Base-by-base conservation (phyloP, 2,888 invertebrate species). In the Deladenus siricidicola region DNA sequence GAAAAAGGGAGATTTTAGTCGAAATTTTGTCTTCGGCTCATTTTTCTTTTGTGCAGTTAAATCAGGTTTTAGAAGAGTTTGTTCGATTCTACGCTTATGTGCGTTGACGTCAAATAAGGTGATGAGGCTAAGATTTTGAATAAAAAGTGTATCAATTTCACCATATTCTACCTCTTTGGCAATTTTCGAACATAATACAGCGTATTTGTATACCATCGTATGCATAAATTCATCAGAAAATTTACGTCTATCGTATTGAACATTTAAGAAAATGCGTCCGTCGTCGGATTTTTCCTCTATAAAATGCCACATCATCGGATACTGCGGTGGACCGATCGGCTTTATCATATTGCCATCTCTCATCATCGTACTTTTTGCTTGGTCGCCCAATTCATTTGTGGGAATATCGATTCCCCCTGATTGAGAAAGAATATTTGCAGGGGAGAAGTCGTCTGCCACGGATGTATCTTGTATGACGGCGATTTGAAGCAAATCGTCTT, bases 301-400 rank as follows among this genome's bases (percentile, higher is more conserved):
- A 24, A 53, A 53, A 24, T 53, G 34, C 53, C 53, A 53, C 34
- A 53, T 30, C 21, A 53, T 28, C n/a, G 34, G 53, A 10, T 53
- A 14, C 34, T 53, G 53, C 4, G 10, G 30, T 14, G 4, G 34
- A 19, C 6, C 17, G 4, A 3, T 24, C n/a, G 8, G 8, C 47
- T 44, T 29, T n/a, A n/a, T n/a, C n/a, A n/a, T n/a, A n/a, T n/a
- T n/a, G 42, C 56, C 44, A 62, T 55, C 34, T 21, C 19, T 19
- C 26, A 26, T 52, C 56, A 48, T 24, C 49, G 4, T 34, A 44
- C 30, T 21, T 21, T 60, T 50, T 61, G 29, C 44, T 50, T 50
- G 21, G 17, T 10, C 19, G 62, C 19, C 8, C 24, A 3, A 8
- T 8, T 10, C 3, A 58, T 34, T 4, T 50, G 24, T 10, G 3